A percentile compares a stretch with the other conserved stretches of the same genome.
phyloP scores from a whole-genome alignment of 2,113 vertebrate species.

The Phasianus colchicus region DNA sequence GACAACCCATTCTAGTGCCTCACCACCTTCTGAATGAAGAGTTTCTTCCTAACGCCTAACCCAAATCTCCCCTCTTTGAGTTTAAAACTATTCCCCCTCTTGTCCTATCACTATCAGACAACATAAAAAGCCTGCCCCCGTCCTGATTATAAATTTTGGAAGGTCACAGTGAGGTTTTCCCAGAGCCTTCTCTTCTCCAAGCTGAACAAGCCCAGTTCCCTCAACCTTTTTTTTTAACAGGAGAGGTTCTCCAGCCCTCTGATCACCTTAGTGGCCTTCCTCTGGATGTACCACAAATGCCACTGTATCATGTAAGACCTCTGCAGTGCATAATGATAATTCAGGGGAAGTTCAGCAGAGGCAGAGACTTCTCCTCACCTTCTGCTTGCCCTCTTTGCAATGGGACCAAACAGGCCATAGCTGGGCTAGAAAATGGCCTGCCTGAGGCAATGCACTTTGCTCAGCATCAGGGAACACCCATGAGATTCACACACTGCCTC shows the following conservation, averaged over 20 bases:
- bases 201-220: neutral
- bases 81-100: no score
- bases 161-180: no score
- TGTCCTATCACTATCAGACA: no score
- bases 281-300: neutral
- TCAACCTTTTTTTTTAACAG: neutral
- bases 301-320: accelerated
- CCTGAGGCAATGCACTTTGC: neutral
- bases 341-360: no score
- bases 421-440: accelerated
- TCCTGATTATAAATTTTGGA: no score
- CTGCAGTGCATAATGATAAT: accelerated
- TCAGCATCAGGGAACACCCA: neutral
- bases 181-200: no score
- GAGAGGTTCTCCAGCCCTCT: neutral
- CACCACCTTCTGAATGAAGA: no score
- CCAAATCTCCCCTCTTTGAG: no score
- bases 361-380: neutral
- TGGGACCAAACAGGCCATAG: neutral
- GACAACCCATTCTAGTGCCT: no score
- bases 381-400: neutral
- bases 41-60: no score
- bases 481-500: neutral
- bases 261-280: neutral
- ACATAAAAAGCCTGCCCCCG: no score